A percentile compares a stretch with the other conserved stretches of the same genome.
Evolutionary conservation across 2,113 vertebrate genomes (phyloP).

Genomic region (Alligator mississippiensis): DNA sequence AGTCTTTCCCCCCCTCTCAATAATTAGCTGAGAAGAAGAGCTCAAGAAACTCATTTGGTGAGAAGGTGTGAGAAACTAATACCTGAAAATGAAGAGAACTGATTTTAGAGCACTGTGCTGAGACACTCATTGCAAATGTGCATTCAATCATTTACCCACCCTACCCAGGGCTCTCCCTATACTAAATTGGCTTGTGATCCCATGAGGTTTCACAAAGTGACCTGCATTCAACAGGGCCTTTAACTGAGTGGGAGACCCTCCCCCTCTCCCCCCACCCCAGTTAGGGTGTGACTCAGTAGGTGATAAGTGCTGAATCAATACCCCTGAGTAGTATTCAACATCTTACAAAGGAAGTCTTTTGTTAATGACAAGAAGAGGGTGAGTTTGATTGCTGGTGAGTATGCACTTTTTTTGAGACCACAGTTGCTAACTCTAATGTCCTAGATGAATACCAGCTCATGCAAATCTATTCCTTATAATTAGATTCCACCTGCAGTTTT

Average conservation of each 20-base stretch:
- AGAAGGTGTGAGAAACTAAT: neutral
- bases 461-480: neutral
- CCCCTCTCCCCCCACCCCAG: neutral
- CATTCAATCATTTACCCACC: neutral
- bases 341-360: neutral
- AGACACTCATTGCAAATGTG: fast-evolving
- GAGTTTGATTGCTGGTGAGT: neutral
- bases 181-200: neutral
- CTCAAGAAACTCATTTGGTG: neutral
- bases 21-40: neutral
- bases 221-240: neutral
- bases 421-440: neutral
- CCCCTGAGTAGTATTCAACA: neutral
- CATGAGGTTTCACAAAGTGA: neutral
- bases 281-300: neutral
- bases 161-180: neutral
- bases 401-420: neutral
- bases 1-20: neutral
- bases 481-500: neutral
- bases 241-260: neutral
- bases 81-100: fast-evolving
- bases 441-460: neutral
- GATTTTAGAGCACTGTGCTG: neutral
- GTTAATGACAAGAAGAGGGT: neutral
- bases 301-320: neutral